A percentile compares a stretch with the other conserved stretches of the same genome.
These are phyloP conservation scores for Neodon shergylaensis DNA, from an alignment of 2,113 vertebrate genomes.

Conservation along the genomic window DNA sequence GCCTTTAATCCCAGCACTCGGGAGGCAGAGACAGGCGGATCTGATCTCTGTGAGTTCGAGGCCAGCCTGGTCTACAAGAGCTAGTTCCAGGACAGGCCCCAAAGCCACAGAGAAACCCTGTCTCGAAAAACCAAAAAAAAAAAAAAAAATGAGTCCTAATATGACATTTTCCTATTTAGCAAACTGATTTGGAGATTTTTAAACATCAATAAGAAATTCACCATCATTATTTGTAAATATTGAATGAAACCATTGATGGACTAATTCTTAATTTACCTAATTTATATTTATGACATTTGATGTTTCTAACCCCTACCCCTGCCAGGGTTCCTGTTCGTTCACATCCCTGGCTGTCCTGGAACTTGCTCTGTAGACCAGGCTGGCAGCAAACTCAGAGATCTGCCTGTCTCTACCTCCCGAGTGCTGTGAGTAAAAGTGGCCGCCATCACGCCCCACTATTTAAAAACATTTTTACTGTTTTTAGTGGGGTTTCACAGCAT, in stretches of 20 bases:
- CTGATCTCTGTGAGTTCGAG: too few species aligned
- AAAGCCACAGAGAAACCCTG: too few species aligned
- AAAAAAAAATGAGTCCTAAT: not conserved
- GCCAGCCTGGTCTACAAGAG: too few species aligned
- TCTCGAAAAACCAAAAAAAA: too few species aligned
- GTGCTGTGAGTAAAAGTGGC: not conserved
- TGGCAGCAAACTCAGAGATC: not conserved
- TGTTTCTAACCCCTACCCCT: not conserved
- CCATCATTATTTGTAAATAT: not conserved
- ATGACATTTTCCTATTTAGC: slow-evolving; percentile 15
- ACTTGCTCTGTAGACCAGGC: not conserved
- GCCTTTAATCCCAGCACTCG: too few species aligned
- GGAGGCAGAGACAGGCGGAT: too few species aligned
- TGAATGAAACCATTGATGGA: not conserved
- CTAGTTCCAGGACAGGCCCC: too few species aligned
- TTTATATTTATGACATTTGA: not conserved
- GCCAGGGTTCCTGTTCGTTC: not conserved
- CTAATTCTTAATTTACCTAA: not conserved
- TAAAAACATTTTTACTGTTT: not conserved
- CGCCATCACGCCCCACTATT: not conserved
- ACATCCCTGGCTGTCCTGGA: not conserved
- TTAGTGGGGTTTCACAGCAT: too few species aligned
- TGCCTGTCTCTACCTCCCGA: not conserved
- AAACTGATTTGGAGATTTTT: slow-evolving; percentile 21
- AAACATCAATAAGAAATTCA: not conserved